phyloP scores from a whole-genome alignment of 2,888 invertebrate genomes.

The Drosophila mulleri region DNA sequence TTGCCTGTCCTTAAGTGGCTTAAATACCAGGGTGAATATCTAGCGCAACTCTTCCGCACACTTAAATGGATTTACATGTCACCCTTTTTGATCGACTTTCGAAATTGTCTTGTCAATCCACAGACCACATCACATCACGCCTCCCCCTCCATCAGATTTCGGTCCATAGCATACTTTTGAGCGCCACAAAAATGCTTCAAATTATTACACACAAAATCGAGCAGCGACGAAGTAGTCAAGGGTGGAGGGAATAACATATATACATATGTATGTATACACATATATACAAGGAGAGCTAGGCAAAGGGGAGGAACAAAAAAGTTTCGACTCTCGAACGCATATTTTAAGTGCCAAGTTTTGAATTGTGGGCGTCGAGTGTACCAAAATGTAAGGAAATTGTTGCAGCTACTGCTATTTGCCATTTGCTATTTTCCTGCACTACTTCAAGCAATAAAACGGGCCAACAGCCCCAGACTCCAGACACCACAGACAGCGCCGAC shows the following conservation, averaged over 20 bases:
- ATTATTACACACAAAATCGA: conserved; percentile 46
- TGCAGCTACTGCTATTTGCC: conserved; percentile 65
- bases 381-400: conserved; percentile 68
- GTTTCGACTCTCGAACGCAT: conserved; percentile 59
- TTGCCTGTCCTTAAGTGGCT: conserved; percentile 50
- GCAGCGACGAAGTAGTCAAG: neutral
- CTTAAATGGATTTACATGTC: conserved; percentile 60
- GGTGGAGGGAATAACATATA: neutral
- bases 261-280: neutral
- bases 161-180: conserved; percentile 51
- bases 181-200: conserved; percentile 50
- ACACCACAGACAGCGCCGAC: conserved; percentile 2
- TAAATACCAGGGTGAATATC: conserved; percentile 42
- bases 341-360: conserved; percentile 75
- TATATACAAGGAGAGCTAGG: neutral
- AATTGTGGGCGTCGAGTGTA: conserved; percentile 60
- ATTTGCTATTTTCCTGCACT: conserved; percentile 59
- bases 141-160: too few species aligned
- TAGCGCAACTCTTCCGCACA: conserved; percentile 50
- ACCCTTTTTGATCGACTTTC: conserved; percentile 46
- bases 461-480: conserved; percentile 20
- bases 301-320: conserved; percentile 23
- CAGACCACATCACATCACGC: conserved; percentile 19
- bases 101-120: conserved; percentile 52
- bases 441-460: conserved; percentile 65